These are phyloP conservation scores for Triplophysa dalaica DNA, from an alignment of 2,113 vertebrate genomes.

Conservation along the genomic window DNA sequence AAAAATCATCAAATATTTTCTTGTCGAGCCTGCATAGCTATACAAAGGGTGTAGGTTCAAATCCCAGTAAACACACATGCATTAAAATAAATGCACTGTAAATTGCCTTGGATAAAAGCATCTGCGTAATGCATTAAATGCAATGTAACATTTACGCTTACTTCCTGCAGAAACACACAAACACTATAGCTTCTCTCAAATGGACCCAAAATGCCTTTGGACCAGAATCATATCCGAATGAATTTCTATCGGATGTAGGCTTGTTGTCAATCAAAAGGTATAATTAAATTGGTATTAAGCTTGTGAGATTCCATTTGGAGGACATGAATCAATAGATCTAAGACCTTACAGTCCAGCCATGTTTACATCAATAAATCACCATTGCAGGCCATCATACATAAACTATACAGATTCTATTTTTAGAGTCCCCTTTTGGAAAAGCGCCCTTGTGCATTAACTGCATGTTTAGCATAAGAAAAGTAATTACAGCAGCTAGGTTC, in stretches of 20 bases:
- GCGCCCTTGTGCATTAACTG: not conserved
- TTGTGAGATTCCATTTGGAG: constrained; percentile 7
- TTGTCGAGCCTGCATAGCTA: too few species aligned
- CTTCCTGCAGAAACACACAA: too few species aligned
- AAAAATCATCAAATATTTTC: too few species aligned
- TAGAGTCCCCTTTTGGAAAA: not conserved
- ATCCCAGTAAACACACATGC: too few species aligned
- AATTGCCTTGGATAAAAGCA: too few species aligned
- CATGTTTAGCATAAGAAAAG: not conserved
- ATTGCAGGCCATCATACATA: constrained; percentile 13
- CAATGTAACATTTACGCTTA: too few species aligned
- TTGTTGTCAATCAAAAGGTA: constrained; percentile 9
- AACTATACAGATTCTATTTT: not conserved
- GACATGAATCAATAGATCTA: constrained; percentile 24
- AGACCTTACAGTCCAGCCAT: not conserved
- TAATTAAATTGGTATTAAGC: constrained; percentile 17
- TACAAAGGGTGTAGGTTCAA: too few species aligned
- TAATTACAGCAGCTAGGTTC: not conserved
- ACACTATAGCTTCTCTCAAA: too few species aligned
- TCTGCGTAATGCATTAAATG: too few species aligned
- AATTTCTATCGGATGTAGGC: not conserved
- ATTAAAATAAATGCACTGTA: too few species aligned
- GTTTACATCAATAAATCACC: not conserved
- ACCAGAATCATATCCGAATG: constrained; percentile 18
- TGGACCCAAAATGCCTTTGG: not conserved